A percentile compares a stretch with the other conserved stretches of the same genome.
These are phyloP conservation scores for Atopsyche davidsoni DNA, from an alignment of 1,140 invertebrate genomes.

Conservation along the genomic window DNA sequence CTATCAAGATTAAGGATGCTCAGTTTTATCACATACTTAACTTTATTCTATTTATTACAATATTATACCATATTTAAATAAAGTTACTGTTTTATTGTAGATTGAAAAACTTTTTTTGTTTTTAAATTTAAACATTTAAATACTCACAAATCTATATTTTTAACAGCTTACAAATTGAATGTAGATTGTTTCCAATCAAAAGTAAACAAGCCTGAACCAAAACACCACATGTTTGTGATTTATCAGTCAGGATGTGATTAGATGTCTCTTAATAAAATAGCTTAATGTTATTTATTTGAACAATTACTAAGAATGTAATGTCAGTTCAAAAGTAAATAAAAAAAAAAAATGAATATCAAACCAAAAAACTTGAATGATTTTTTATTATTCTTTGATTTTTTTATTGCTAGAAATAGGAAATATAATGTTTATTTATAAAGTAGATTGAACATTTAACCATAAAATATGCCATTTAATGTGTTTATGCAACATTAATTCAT, in stretches of 20 bases:
- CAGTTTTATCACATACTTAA: neutral
- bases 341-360: conserved; percentile 1
- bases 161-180: neutral
- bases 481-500: too few relatives aligned
- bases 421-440: too few relatives aligned
- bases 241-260: neutral
- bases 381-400: too few relatives aligned
- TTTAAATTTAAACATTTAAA: neutral
- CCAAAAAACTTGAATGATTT: too few relatives aligned
- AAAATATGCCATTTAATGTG: too few relatives aligned
- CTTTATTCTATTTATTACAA: neutral
- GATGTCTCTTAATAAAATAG: neutral
- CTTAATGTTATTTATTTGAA: neutral
- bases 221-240: too few relatives aligned
- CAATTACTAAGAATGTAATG: neutral
- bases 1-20: neutral
- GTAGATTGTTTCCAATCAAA: too few relatives aligned
- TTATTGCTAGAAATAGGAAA: too few relatives aligned
- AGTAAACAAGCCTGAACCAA: too few relatives aligned
- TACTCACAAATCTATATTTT: neutral
- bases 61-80: neutral
- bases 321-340: neutral
- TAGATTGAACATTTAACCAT: too few relatives aligned
- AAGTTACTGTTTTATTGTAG: neutral
- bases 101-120: neutral